These are phyloP conservation scores for Mesoclemmys tuberculata DNA, from an alignment of 2,113 vertebrate genomes.

Conservation along the genomic window DNA sequence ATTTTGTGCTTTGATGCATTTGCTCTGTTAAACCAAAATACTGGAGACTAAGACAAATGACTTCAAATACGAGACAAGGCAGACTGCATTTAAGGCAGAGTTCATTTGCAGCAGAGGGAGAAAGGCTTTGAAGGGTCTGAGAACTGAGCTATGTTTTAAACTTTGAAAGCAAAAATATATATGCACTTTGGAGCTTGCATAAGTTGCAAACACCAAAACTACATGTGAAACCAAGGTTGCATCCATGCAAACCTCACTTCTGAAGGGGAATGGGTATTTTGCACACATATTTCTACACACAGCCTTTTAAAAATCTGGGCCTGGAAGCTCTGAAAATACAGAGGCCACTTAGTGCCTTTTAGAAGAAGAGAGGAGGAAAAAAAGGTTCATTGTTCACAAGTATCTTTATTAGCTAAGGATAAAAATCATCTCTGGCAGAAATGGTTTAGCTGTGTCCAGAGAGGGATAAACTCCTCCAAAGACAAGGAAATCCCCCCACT, in stretches of 20 bases:
- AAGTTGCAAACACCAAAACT: rapidly evolving
- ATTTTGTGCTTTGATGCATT: neutral
- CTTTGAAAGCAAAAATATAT: neutral
- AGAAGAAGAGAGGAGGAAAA: neutral
- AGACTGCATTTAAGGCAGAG: neutral
- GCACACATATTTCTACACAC: neutral
- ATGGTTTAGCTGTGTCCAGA: neutral
- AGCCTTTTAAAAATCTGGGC: neutral
- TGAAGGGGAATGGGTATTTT: rapidly evolving
- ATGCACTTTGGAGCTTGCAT: neutral
- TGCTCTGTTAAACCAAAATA: neutral
- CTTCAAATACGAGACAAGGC: neutral
- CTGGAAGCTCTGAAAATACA: neutral
- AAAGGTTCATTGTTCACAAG: neutral
- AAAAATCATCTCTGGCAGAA: neutral
- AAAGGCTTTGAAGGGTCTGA: neutral
- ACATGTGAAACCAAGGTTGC: neutral
- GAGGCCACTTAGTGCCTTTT: neutral
- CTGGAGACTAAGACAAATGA: neutral
- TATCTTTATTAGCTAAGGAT: neutral
- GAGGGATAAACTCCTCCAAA: neutral
- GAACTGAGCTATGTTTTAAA: neutral
- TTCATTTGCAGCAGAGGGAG: neutral
- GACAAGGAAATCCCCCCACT: neutral
- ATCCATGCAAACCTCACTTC: neutral